Conservation (phyloP, 2,797 vertebrate genomes). For the Hafferia zeledoni region DNA sequence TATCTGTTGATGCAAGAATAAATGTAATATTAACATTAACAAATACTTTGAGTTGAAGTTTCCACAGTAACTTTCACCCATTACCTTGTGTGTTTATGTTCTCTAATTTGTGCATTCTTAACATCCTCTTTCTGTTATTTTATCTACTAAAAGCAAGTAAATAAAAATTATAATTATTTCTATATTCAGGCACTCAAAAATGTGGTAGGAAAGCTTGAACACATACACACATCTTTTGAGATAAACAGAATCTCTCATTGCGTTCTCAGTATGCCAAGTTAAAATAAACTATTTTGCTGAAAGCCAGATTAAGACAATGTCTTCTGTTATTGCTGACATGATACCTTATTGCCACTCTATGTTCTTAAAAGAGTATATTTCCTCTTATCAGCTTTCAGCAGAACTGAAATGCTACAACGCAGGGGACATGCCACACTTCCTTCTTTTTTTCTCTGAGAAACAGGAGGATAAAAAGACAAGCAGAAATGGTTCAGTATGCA, state of each 20-base stretch:
- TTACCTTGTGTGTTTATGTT: not conserved
- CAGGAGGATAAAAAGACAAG: not conserved
- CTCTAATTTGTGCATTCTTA: not conserved
- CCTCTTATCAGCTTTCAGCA: not conserved
- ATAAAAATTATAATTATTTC: not conserved
- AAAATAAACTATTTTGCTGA: slow-evolving; percentile 9
- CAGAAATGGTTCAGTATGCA: not conserved
- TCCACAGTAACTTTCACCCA: not conserved
- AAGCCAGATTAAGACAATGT: slow-evolving; percentile 13
- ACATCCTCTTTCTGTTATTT: not conserved
- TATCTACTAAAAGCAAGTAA: not conserved
- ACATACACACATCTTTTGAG: not conserved
- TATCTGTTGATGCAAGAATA: not conserved
- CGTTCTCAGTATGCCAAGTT: not conserved
- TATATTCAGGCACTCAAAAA: not conserved
- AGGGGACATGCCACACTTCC: not conserved
- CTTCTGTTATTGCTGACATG: not conserved
- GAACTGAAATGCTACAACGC: not conserved
- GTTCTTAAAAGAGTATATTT: not conserved
- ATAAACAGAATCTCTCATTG: not conserved
- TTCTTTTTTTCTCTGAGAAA: not conserved
- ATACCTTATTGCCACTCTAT: not conserved
- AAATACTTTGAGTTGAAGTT: not conserved
- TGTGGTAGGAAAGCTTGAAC: not conserved
- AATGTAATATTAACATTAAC: not conserved